phyloP scores from a whole-genome alignment of 1,140 invertebrate species.

The Vollenhovia emeryi region DNA sequence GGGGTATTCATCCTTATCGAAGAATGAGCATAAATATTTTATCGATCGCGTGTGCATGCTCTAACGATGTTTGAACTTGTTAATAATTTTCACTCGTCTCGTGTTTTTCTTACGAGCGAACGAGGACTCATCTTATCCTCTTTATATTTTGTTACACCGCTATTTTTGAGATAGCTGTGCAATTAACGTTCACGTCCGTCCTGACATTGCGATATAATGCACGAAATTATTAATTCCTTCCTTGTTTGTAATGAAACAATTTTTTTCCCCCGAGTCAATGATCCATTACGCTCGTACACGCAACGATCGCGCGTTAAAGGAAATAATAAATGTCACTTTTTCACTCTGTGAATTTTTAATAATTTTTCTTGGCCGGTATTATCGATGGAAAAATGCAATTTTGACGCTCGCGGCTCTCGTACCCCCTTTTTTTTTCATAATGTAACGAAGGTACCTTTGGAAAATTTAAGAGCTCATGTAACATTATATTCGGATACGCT shows the following conservation, averaged over 20 bases:
- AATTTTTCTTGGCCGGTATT: neutral
- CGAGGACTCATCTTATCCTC: neutral
- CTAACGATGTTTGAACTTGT: neutral
- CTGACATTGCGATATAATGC: neutral
- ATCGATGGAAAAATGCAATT: neutral
- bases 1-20: conserved; percentile 10
- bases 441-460: neutral
- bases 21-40: conserved; percentile 15
- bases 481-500: conserved; percentile 33
- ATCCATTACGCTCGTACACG: neutral
- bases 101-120: neutral
- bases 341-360: too few species aligned
- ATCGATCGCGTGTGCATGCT: neutral
- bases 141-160: neutral
- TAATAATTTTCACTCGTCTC: conserved; percentile 2
- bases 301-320: neutral
- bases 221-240: neutral
- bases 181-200: neutral
- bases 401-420: neutral
- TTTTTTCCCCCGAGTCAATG: neutral
- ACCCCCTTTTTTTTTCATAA: neutral
- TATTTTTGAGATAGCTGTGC: neutral
- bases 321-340: neutral
- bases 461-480: conserved; percentile 39
- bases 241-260: neutral